These are phyloP conservation scores for Pelagia noctiluca DNA, from an alignment of 30 jellyfish, hydroid and myxozoan species.

Conservation along the genomic window DNA sequence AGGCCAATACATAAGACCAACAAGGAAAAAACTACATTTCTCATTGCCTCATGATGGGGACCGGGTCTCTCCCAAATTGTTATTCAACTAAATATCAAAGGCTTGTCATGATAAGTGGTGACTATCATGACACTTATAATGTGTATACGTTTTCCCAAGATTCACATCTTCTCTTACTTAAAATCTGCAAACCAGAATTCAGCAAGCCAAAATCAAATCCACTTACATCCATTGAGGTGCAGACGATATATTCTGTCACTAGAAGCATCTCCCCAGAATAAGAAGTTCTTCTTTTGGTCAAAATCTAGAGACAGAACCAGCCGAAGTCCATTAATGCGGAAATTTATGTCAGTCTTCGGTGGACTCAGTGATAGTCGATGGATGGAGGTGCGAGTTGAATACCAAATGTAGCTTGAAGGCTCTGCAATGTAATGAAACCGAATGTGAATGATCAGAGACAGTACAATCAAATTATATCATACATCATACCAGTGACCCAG, in stretches of 20 bases:
- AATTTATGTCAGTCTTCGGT: conserved; percentile 25
- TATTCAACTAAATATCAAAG: too few species aligned
- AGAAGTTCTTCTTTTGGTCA: conserved; percentile 63
- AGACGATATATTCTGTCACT: conserved; percentile 65
- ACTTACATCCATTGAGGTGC: conserved; percentile 61
- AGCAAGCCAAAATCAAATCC: neutral
- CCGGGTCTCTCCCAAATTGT: too few species aligned
- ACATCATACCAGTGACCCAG: too few species aligned
- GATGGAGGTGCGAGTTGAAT: conserved; percentile 61
- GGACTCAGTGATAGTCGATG: conserved; percentile 51
- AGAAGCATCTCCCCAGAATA: conserved; percentile 89
- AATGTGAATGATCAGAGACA: neutral
- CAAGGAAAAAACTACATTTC: too few species aligned
- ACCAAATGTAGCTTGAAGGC: conserved; percentile 61
- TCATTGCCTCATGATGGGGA: too few species aligned
- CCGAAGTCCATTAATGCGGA: conserved; percentile 47
- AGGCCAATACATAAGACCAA: too few species aligned
- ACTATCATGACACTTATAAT: neutral
- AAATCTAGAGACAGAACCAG: conserved; percentile 75
- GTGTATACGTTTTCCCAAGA: neutral
- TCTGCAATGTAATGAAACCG: conserved; percentile 23
- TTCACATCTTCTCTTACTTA: neutral
- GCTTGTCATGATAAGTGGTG: neutral
- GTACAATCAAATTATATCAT: neutral
- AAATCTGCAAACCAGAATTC: neutral